These are phyloP conservation scores for Pachyseris speciosa DNA, from an alignment of 64 coral and sea anemone genomes.

Conservation along the genomic window DNA sequence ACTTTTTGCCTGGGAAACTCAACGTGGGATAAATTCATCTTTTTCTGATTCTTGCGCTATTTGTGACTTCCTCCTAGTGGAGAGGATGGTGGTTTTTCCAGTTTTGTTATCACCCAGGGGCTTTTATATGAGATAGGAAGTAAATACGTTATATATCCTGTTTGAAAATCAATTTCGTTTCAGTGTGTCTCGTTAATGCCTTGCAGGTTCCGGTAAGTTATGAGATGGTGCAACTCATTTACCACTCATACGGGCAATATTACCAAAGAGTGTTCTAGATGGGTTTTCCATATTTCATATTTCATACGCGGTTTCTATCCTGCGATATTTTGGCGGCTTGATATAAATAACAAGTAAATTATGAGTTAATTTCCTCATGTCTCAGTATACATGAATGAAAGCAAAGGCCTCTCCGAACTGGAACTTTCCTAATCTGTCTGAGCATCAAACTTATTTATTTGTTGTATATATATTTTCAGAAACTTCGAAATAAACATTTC, in stretches of 20 bases:
- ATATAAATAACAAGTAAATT: not conserved
- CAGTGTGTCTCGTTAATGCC: no score
- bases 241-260: not conserved
- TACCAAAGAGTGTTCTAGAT: constrained; percentile 14
- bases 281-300: not conserved
- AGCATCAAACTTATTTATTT: not conserved
- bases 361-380: not conserved
- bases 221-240: not conserved
- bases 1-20: no score
- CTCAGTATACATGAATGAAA: not conserved
- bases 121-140: no score
- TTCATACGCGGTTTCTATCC: not conserved
- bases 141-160: no score
- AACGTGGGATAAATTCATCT: no score
- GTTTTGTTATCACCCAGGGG: no score
- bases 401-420: not conserved
- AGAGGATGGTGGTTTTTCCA: no score
- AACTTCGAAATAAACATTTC: not conserved
- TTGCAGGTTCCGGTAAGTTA: no score
- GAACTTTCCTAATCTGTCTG: not conserved
- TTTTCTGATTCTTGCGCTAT: no score
- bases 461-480: not conserved
- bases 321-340: not conserved
- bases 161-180: no score
- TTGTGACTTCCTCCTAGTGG: no score